A percentile compares a stretch with the other conserved stretches of the same genome.
Evolutionary conservation across 2,888 invertebrate species (phyloP).

Genomic region (Spatulosminthurus flaviceps): DNA sequence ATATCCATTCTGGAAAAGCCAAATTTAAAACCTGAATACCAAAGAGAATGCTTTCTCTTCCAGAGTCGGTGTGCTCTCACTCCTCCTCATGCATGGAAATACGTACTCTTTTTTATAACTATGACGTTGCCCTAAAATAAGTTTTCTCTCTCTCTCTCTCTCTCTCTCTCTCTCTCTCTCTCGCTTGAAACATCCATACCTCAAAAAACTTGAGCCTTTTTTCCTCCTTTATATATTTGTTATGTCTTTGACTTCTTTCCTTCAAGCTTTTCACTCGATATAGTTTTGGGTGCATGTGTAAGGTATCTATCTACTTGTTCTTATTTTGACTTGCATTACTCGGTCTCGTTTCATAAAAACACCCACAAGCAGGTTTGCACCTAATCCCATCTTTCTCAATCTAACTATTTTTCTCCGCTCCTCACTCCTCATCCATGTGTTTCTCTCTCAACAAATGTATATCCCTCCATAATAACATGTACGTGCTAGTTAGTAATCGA

Average conservation of each 20-base stretch:
- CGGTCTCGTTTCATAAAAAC: constrained; percentile 38
- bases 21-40: constrained; percentile 64
- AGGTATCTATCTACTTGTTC: constrained; percentile 18
- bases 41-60: constrained; percentile 61
- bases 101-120: constrained; percentile 52
- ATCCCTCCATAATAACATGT: not conserved
- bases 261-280: not conserved
- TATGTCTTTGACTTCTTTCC: not conserved
- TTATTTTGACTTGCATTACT: constrained; percentile 54
- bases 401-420: constrained; percentile 30
- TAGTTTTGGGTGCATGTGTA: not conserved
- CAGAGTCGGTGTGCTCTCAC: constrained; percentile 26
- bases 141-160: constrained; percentile 39
- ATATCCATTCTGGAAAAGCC: constrained; percentile 63
- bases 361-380: constrained; percentile 47
- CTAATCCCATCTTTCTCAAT: constrained; percentile 39
- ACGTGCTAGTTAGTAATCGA: constrained; percentile 13
- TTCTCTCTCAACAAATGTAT: not conserved
- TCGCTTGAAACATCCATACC: constrained; percentile 26
- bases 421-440: not conserved
- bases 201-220: constrained; percentile 27
- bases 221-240: constrained; percentile 18
- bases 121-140: constrained; percentile 50
- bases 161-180: constrained; percentile 10
- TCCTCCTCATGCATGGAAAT: constrained; percentile 7